Base-by-base conservation (phyloP, 2,797 vertebrate genomes). In the Bovichtus diacanthus region DNA sequence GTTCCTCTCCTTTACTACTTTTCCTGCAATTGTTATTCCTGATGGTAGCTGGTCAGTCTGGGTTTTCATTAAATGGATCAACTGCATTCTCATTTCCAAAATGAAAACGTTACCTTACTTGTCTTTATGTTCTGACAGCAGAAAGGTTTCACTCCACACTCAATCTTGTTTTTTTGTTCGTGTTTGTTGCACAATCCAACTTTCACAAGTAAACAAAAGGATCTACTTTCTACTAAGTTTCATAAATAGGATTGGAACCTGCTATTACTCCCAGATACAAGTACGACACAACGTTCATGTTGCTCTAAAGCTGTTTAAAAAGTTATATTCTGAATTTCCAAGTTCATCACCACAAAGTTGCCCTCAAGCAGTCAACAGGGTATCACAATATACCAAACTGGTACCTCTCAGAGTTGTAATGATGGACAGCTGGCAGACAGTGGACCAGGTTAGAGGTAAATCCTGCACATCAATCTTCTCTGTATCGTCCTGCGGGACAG, bases 1-100 rank as follows among this genome's bases (percentile, higher is more conserved):
- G 58, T 88, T 81, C 25, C 70, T 84, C 47, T 70, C 65, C 69
- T 81, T 85, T 88, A 87, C 90, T 86, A 83, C 70, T 61, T 84
- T 76, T 44, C 23, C 56, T 80, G 66, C 58, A 64, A 59, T 88
- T 86, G 64, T 77, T 62, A 84, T 87, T 74, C 67, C 63, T 11
- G 55, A 16, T 50, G 67, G 71, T 46, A 36, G 50, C 38, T 69
- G 75, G 73, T 70, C 80, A 76, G 58, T 23, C 68, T 63, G 49
- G 60, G 62, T 67, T 85, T 80, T 68, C 51, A 72, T 81, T 80
- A 59, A 74, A 76, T 63, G 8, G 12, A 78, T 54, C 79, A 82
- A 68, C 56, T 36, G 72, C 50, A 55, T 66, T 13, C 23, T 77
- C n/a, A 71, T 73, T 80, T 70, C 8, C 21, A 73, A 44, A 74